Evolutionary conservation across 2,113 vertebrate genomes (phyloP), one percentile per base, ranked within the genome.

Genomic region (Sapayoa aenigma): DNA sequence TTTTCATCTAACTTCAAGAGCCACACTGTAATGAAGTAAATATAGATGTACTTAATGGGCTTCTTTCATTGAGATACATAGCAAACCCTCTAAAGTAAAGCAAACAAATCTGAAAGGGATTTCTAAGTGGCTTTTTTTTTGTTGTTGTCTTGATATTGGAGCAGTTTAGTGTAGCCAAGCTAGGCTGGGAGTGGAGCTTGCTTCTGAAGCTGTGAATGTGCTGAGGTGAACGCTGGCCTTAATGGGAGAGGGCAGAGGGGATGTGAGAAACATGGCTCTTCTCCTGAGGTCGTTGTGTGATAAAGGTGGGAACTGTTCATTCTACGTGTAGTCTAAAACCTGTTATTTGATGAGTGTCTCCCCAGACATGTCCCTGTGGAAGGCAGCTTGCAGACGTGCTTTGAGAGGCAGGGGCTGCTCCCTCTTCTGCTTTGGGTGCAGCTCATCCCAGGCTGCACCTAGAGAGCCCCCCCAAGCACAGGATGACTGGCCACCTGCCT

Each of bases 1-100:
- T 96, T 90, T 96, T 96, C 87, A 95, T 91, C 91, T 93, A 78
- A 94, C 90, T 96, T 97, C 88, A 97, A 97, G 96, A 96, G 81
- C 83, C 83, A 85, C 18, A 0, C 79, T 86, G 56, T 93, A 93
- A 92, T 95, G 95, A 93, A 87, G 91, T 85, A 95, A 94, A 94
- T 93, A 88, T 81, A 95, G 89, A 93, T 84, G 92, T 92, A 50
- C 88, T 96, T 96, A 96, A 96, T 92, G 75, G 87, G 31, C 33
- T 95, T 20, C 84, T 97, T 95, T 96, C 89, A 96, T 94, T 95
- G 68, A 79, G 85, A 71, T 83, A 52, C 62, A 74, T 73, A 84
- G 77, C 59, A 89, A 93, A 82, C 42, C 35, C 55, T 93, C 78
- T 67, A 75, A 94, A 93, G 72, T 67, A 90, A 55, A 39, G 73